These are phyloP conservation scores for Leucozona laternaria DNA, from an alignment of 2,888 invertebrate genomes.

Conservation along the genomic window DNA sequence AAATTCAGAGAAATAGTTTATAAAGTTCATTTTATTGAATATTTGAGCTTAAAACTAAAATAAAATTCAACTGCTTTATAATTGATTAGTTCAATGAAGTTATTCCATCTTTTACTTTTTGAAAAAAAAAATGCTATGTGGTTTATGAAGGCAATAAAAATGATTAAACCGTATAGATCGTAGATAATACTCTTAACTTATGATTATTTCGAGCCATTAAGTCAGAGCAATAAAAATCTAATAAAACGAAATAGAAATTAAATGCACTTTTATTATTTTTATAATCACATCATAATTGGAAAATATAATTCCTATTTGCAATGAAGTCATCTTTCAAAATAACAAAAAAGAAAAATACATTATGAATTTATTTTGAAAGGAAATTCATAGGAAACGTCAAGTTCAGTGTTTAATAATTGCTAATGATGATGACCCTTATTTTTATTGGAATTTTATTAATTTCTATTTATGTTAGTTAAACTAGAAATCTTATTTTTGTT, in stretches of 20 bases:
- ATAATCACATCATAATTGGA: neutral
- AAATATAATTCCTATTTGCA: neutral
- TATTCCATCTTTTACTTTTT: too few relatives aligned
- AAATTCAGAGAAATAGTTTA: too few relatives aligned
- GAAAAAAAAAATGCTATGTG: too few relatives aligned
- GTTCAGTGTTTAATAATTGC: slow-evolving; percentile 10
- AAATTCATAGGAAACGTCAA: neutral
- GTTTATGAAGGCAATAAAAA: neutral
- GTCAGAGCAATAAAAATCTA: neutral
- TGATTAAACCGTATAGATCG: neutral
- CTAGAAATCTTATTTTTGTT: too few relatives aligned
- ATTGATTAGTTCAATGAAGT: too few relatives aligned
- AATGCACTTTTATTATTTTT: slow-evolving; percentile 7
- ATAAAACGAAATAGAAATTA: neutral
- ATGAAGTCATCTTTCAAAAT: slow-evolving; percentile 16
- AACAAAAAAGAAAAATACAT: neutral
- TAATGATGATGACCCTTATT: neutral
- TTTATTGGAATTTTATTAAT: neutral
- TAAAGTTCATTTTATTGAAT: too few relatives aligned
- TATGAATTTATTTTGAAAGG: neutral
- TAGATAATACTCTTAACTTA: slow-evolving; percentile 2
- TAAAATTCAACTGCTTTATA: too few relatives aligned
- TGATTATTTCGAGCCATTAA: neutral
- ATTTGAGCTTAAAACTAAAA: too few relatives aligned
- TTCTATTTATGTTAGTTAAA: too few relatives aligned